These are phyloP conservation scores for Orchestes rusci DNA, from an alignment of 2,888 invertebrate species.

Conservation along the genomic window DNA sequence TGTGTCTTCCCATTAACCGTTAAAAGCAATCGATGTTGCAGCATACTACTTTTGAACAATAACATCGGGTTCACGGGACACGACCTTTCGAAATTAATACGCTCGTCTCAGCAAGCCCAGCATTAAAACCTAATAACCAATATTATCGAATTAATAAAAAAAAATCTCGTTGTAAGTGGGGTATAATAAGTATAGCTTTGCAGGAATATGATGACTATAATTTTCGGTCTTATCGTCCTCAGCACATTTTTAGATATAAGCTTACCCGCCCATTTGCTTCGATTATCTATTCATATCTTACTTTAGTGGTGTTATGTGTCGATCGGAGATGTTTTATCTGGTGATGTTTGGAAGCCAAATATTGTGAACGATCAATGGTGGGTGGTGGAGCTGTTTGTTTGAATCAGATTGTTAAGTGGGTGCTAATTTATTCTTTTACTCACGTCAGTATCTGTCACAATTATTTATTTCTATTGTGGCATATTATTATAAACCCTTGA, in stretches of 20 bases:
- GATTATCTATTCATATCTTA: conserved; percentile 38
- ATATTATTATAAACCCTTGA: too few relatives aligned
- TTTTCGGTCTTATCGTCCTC: conserved; percentile 38
- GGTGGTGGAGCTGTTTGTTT: too few relatives aligned
- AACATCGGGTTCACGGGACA: conserved; percentile 25
- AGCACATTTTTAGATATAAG: conserved; percentile 38
- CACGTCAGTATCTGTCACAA: too few relatives aligned
- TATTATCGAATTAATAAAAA: conserved; percentile 40
- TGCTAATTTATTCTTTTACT: too few relatives aligned
- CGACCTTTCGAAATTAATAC: conserved; percentile 31
- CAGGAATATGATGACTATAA: conserved; percentile 41
- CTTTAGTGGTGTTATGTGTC: conserved; percentile 35
- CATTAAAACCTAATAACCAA: conserved; percentile 39
- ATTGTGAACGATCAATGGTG: too few relatives aligned
- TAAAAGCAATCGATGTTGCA: conserved; percentile 13
- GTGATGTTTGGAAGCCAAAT: conserved; percentile 22
- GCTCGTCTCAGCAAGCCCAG: conserved; percentile 27
- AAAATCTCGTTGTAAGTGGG: conserved; percentile 37
- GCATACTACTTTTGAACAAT: conserved; percentile 22
- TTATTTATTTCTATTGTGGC: too few relatives aligned
- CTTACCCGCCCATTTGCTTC: conserved; percentile 37
- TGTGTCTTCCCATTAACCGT: conserved; percentile 22
- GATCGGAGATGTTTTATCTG: conserved; percentile 30
- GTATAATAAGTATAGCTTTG: conserved; percentile 42
- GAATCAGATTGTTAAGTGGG: too few relatives aligned